phyloP scores from a whole-genome alignment of 2,113 vertebrate genomes.

The Anolis sagrei region DNA sequence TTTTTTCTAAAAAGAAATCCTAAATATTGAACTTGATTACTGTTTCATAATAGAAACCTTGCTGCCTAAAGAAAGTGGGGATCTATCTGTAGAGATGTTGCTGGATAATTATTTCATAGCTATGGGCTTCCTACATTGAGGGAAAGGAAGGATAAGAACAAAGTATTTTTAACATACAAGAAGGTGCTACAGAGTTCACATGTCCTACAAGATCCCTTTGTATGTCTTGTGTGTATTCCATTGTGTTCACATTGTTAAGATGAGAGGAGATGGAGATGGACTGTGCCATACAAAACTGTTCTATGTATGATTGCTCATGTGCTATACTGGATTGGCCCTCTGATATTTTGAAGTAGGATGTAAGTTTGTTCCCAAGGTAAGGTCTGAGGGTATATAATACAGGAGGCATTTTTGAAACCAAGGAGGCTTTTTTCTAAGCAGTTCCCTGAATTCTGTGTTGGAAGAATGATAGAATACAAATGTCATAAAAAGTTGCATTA shows the following conservation, averaged over 20 bases:
- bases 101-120: background rate
- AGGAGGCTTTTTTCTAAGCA: background rate
- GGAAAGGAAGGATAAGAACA: too few relatives aligned
- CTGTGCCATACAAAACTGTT: background rate
- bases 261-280: too few relatives aligned
- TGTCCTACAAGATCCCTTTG: background rate
- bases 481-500: background rate
- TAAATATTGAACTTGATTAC: background rate
- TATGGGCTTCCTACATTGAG: too few relatives aligned
- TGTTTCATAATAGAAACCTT: constrained; percentile 1
- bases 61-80: background rate
- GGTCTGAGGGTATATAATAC: background rate
- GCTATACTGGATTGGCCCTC: background rate
- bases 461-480: background rate
- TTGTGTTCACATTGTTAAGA: background rate
- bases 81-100: background rate
- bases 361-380: background rate
- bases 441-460: background rate
- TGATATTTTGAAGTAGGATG: constrained; percentile 3
- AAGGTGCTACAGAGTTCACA: background rate
- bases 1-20: background rate
- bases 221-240: background rate
- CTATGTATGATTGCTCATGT: background rate
- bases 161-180: too few relatives aligned
- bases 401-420: background rate